Conservation (phyloP, 1,140 invertebrate genomes). For the Brachionus rubens region DNA sequence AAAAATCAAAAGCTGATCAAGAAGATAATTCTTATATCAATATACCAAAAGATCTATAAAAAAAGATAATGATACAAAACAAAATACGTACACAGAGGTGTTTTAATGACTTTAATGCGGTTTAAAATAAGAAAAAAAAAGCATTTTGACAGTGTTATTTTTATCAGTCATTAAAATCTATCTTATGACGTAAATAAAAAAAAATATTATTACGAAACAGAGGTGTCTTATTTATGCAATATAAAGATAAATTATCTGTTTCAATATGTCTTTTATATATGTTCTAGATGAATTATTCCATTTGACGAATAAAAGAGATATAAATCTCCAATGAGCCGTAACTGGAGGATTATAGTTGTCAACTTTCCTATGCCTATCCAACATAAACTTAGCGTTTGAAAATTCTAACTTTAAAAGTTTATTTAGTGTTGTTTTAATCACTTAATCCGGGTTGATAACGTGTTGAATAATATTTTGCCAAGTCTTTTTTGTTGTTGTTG, state of each 20-base stretch:
- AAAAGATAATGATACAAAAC: neutral
- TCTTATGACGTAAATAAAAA: slow-evolving; percentile 13
- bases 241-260: neutral
- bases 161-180: slow-evolving; percentile 17
- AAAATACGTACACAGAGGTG: too few relatives aligned
- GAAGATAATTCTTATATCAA: neutral
- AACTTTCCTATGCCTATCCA: slow-evolving; percentile 21
- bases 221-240: slow-evolving; percentile 15
- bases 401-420: slow-evolving; percentile 18
- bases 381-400: neutral
- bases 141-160: neutral
- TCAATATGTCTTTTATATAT: slow-evolving; percentile 25
- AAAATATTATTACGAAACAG: too few relatives aligned
- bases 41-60: slow-evolving; percentile 1
- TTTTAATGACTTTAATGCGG: slow-evolving; percentile 20
- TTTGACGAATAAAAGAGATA: slow-evolving; percentile 28
- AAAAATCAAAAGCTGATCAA: slow-evolving; percentile 19
- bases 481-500: neutral
- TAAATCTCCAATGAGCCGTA: slow-evolving; percentile 42
- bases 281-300: slow-evolving; percentile 44
- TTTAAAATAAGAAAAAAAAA: too few relatives aligned
- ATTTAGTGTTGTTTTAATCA: neutral
- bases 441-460: neutral
- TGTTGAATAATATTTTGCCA: neutral
- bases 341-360: slow-evolving; percentile 15